Percentiles rank a stretch among this genome's conserved stretches.
phyloP scores from a whole-genome alignment of 2,113 vertebrate genomes.

The Polypterus senegalus region DNA sequence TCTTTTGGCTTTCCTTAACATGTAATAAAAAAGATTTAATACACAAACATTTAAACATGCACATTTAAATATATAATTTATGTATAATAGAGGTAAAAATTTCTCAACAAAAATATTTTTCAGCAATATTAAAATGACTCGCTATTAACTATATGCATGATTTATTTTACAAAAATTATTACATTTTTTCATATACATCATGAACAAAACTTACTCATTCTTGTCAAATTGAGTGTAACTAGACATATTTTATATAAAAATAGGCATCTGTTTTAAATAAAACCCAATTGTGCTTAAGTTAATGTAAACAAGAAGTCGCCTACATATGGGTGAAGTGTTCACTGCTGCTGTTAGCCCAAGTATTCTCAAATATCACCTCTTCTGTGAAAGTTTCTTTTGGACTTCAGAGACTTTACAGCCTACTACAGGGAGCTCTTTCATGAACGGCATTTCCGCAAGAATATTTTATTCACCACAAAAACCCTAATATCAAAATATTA shows the following conservation, averaged over 20 bases:
- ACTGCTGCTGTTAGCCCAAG: slow-evolving; percentile 12
- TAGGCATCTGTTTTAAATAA: slow-evolving; percentile 40
- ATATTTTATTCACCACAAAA: neutral
- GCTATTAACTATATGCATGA: too few species aligned
- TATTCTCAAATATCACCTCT: slow-evolving; percentile 19
- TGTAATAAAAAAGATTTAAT: too few species aligned
- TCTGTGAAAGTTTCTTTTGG: slow-evolving; percentile 13
- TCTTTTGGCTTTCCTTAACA: too few species aligned
- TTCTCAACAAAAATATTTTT: too few species aligned
- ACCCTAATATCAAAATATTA: neutral
- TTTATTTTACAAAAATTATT: too few species aligned
- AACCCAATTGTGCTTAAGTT: slow-evolving; percentile 22
- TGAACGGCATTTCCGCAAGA: slow-evolving; percentile 4
- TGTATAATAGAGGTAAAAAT: too few species aligned
- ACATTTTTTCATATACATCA: slow-evolving; percentile 15
- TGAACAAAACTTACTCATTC: slow-evolving; percentile 16
- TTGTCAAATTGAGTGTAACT: slow-evolving; percentile 21
- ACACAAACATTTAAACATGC: too few species aligned
- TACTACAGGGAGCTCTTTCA: slow-evolving; percentile 24
- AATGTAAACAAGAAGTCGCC: slow-evolving; percentile 59
- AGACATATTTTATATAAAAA: slow-evolving; percentile 31
- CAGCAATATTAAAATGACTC: too few species aligned
- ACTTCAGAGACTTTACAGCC: slow-evolving; percentile 3
- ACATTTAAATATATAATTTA: too few species aligned
- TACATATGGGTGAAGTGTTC: slow-evolving; percentile 31